Conservation (phyloP, 2,113 vertebrate genomes). For the Chaetodon auriga region DNA sequence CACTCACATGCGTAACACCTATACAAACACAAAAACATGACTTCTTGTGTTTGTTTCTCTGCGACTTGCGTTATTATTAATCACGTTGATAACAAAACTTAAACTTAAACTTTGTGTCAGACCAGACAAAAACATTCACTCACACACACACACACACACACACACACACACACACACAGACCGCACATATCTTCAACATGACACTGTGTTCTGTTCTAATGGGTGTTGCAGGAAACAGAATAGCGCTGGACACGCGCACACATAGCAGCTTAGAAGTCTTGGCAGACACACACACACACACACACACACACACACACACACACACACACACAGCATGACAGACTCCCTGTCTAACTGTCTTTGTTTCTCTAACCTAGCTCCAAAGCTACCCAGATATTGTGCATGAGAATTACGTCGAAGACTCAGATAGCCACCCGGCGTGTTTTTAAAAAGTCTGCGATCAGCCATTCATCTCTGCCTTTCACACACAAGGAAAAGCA, state of each 20-base stretch:
- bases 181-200: conserved; percentile 66
- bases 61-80: neutral
- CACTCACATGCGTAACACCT: neutral
- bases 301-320: conserved; percentile 30
- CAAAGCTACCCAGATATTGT: conserved; percentile 5
- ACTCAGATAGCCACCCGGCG: neutral
- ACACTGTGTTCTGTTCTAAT: conserved; percentile 62
- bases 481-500: neutral
- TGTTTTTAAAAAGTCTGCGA: neutral
- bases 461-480: neutral
- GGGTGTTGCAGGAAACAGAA: conserved; percentile 69
- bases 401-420: neutral
- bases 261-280: conserved; percentile 56
- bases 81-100: neutral
- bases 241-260: conserved; percentile 56
- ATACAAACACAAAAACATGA: conserved; percentile 6
- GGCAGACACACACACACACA: conserved; percentile 42
- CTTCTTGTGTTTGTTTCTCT: neutral
- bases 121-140: neutral
- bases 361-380: conserved; percentile 5
- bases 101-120: conserved; percentile 10
- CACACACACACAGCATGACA: conserved; percentile 3
- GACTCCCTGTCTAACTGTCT: conserved; percentile 13
- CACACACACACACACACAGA: conserved; percentile 10
- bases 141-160: conserved; percentile 4